Evolutionary conservation across 1,140 invertebrate species (phyloP).

Genomic region (Drosophila littoralis): DNA sequence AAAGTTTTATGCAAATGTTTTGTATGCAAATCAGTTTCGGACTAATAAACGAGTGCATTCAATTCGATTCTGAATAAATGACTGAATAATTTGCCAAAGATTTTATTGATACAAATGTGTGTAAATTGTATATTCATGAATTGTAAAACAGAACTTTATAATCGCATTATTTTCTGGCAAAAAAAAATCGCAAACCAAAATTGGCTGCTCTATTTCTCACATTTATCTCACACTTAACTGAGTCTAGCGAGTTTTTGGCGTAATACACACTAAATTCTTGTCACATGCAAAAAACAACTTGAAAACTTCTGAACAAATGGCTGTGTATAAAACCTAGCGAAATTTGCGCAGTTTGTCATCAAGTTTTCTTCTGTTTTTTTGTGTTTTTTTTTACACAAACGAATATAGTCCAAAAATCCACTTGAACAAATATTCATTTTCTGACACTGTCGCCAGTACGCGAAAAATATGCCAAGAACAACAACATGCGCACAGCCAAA

Average conservation of each 20-base stretch:
- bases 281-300: slow-evolving; percentile 29
- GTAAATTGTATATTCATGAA: slow-evolving; percentile 12
- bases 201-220: slow-evolving; percentile 18
- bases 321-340: slow-evolving; percentile 16
- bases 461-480: slow-evolving; percentile 21
- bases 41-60: slow-evolving; percentile 27
- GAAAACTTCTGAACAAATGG: slow-evolving; percentile 20
- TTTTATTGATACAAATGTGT: background rate
- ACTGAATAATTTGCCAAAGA: slow-evolving; percentile 8
- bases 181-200: background rate
- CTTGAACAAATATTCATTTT: slow-evolving; percentile 59
- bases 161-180: background rate
- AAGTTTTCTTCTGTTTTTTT: slow-evolving; percentile 1
- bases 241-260: slow-evolving; percentile 1
- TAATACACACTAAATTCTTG: slow-evolving; percentile 32
- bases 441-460: slow-evolving; percentile 32
- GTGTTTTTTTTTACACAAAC: background rate
- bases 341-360: slow-evolving; percentile 44
- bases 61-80: slow-evolving; percentile 6
- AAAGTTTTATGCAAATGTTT: slow-evolving; percentile 36
- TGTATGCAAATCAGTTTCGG: slow-evolving; percentile 15
- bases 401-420: slow-evolving; percentile 33
- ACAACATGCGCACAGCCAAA: slow-evolving; percentile 17
- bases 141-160: background rate
- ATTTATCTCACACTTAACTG: slow-evolving; percentile 19